phyloP scores from a whole-genome alignment of 2,888 invertebrate genomes.

The Brenthis ino region DNA sequence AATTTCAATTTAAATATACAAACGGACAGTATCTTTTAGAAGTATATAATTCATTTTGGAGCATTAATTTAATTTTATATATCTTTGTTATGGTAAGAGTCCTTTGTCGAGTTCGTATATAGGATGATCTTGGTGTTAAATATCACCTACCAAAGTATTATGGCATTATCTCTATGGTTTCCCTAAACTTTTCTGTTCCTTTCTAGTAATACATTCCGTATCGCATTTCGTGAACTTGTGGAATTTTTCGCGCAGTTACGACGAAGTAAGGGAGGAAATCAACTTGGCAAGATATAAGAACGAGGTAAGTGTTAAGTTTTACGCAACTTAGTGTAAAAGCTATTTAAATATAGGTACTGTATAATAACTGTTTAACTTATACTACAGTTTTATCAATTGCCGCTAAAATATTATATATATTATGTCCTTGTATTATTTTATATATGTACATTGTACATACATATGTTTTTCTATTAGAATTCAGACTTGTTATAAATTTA shows the following conservation, averaged over 20 bases:
- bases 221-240: constrained; percentile 80
- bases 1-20: no score
- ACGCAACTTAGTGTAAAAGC: neutral
- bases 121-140: constrained; percentile 20
- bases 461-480: no score
- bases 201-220: constrained; percentile 78
- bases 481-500: no score
- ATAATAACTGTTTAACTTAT: no score
- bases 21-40: no score
- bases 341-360: neutral
- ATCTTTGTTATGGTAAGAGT: neutral
- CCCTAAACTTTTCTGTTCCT: constrained; percentile 36
- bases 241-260: constrained; percentile 79
- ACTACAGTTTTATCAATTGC: no score
- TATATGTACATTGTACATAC: no score
- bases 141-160: constrained; percentile 14
- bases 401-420: no score
- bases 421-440: no score
- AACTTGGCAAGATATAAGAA: constrained; percentile 76
- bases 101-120: neutral
- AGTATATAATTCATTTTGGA: no score
- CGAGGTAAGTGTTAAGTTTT: constrained; percentile 57
- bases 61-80: no score
- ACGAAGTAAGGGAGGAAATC: constrained; percentile 64
- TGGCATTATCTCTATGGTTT: constrained; percentile 24